phyloP scores from a whole-genome alignment of 2,113 vertebrate species.

The Lucifuga dentata region DNA sequence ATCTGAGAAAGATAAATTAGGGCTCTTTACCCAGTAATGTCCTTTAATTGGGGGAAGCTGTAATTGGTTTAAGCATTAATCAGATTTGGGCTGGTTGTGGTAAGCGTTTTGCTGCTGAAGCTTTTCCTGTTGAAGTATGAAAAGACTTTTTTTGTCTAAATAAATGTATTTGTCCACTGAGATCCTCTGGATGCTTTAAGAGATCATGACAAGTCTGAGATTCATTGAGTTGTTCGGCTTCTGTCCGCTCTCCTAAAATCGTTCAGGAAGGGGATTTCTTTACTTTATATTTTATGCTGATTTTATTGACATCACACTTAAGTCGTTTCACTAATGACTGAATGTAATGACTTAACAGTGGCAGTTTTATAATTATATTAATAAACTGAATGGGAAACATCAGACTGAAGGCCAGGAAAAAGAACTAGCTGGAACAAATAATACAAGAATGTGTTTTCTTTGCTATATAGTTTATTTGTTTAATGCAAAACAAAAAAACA shows the following conservation, averaged over 20 bases:
- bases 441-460: too few species aligned
- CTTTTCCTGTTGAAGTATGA: slow-evolving; percentile 76
- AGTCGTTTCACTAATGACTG: slow-evolving; percentile 34
- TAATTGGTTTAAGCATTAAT: slow-evolving; percentile 85
- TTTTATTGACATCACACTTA: slow-evolving; percentile 49
- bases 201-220: slow-evolving; percentile 75
- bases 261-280: slow-evolving; percentile 21
- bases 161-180: slow-evolving; percentile 86
- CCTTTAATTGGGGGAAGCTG: slow-evolving; percentile 81
- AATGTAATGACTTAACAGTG: too few species aligned
- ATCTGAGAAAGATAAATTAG: slow-evolving; percentile 72
- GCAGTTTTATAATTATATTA: slow-evolving; percentile 41
- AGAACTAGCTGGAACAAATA: too few species aligned
- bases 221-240: slow-evolving; percentile 74
- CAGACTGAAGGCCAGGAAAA: background rate
- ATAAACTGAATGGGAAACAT: too few species aligned
- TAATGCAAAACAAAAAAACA: too few species aligned
- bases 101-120: slow-evolving; percentile 71
- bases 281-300: slow-evolving; percentile 45
- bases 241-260: slow-evolving; percentile 67
- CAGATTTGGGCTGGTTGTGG: slow-evolving; percentile 71
- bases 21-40: slow-evolving; percentile 82
- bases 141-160: slow-evolving; percentile 80
- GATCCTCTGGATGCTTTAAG: slow-evolving; percentile 83
- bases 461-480: too few species aligned